These are phyloP conservation scores for Gari tellinella DNA, from an alignment of 2,888 invertebrate species.

Conservation along the genomic window DNA sequence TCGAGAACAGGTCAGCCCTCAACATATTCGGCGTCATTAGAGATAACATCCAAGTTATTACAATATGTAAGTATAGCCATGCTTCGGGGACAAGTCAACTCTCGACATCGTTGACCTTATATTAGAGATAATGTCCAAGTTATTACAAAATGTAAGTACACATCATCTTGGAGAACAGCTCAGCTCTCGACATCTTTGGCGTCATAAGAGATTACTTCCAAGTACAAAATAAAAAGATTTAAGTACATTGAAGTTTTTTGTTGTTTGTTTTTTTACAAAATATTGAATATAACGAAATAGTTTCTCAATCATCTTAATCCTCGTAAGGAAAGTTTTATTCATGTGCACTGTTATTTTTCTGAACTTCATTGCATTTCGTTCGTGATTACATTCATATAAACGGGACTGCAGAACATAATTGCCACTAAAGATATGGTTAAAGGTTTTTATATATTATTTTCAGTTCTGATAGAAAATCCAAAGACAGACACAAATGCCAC, in stretches of 20 bases:
- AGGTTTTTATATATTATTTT: no score
- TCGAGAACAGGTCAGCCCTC: slow-evolving; percentile 92
- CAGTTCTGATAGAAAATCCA: slow-evolving; percentile 75
- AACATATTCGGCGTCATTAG: slow-evolving; percentile 93
- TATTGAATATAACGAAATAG: no score
- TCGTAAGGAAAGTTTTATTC: no score
- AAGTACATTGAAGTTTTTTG: no score
- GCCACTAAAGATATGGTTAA: no score
- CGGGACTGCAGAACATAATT: no score
- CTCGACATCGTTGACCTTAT: slow-evolving; percentile 93
- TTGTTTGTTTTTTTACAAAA: no score
- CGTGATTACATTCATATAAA: no score
- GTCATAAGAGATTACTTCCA: slow-evolving; percentile 93
- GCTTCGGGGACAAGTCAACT: slow-evolving; percentile 92
- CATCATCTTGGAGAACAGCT: slow-evolving; percentile 90
- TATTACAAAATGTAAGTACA: slow-evolving; percentile 88
- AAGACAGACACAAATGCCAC: slow-evolving; percentile 51
- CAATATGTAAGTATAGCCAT: slow-evolving; percentile 87
- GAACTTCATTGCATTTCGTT: no score
- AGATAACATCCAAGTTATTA: slow-evolving; percentile 91
- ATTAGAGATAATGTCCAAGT: slow-evolving; percentile 93
- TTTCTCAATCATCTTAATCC: no score
- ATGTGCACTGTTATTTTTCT: no score
- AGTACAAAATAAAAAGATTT: slow-evolving; percentile 90
- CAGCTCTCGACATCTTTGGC: slow-evolving; percentile 93